A percentile compares a stretch with the other conserved stretches of the same genome.
Evolutionary conservation across 2,113 vertebrate genomes (phyloP).

Genomic region (Rostratula benghalensis): DNA sequence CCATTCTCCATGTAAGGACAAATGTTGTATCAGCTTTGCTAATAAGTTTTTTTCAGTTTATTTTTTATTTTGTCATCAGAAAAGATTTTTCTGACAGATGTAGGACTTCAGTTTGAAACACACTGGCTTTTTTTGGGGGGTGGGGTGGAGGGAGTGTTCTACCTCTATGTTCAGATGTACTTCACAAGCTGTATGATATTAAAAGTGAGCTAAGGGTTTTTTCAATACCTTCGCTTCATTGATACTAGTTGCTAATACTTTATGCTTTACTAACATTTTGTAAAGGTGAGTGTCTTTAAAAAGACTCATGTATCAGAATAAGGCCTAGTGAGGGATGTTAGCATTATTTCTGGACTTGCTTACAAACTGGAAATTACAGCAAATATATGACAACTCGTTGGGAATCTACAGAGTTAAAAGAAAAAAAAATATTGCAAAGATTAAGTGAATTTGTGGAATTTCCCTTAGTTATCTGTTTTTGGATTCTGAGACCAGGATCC

Average conservation of each 20-base stretch:
- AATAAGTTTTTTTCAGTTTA: background rate
- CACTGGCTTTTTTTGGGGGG: accelerated
- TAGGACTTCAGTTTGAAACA: background rate
- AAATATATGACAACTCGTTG: background rate
- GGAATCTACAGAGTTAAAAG: background rate
- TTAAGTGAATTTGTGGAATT: background rate
- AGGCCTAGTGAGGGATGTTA: background rate
- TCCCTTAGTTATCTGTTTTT: background rate
- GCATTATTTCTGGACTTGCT: background rate
- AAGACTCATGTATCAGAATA: background rate
- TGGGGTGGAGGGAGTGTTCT: background rate
- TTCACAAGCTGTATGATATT: background rate
- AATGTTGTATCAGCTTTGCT: background rate
- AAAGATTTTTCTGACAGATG: background rate
- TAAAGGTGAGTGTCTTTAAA: background rate
- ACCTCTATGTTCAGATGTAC: background rate
- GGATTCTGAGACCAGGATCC: accelerated
- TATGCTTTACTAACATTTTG: background rate
- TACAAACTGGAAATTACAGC: background rate
- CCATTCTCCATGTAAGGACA: background rate
- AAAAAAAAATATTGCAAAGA: background rate
- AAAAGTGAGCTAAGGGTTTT: background rate
- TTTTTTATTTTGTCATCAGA: background rate
- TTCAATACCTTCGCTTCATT: background rate
- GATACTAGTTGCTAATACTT: background rate